These are phyloP conservation scores for Microctonus aethiopoides DNA, from an alignment of 2,888 invertebrate genomes.

Conservation along the genomic window DNA sequence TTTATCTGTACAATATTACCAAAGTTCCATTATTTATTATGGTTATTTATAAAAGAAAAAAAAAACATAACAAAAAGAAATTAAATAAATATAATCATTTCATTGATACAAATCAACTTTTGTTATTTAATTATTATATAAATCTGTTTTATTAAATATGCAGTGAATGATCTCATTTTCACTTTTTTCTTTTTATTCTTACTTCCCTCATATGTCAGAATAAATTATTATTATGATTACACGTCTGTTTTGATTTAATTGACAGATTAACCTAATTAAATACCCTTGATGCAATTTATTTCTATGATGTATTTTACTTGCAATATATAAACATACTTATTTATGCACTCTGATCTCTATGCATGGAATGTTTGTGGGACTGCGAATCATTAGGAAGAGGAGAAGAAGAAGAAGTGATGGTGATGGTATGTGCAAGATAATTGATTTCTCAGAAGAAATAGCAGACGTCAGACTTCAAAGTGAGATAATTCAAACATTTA, in stretches of 20 bases:
- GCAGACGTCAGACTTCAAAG: background rate
- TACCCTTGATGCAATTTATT: background rate
- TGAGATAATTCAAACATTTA: slow-evolving; percentile 10
- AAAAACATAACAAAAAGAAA: background rate
- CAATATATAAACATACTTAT: too few relatives aligned
- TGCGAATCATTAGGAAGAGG: background rate
- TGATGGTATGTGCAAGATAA: background rate
- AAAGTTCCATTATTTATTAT: slow-evolving; percentile 20
- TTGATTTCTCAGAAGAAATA: slow-evolving; percentile 11
- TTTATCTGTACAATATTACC: slow-evolving; percentile 22
- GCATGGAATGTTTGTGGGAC: background rate
- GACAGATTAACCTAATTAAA: background rate
- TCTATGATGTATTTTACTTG: background rate
- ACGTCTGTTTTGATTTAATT: background rate
- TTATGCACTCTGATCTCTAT: background rate
- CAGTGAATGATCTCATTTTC: background rate
- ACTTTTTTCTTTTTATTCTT: background rate
- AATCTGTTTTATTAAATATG: background rate
- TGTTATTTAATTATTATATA: background rate
- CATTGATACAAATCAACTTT: background rate
- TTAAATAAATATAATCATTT: background rate
- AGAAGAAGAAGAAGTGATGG: background rate
- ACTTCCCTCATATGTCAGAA: background rate
- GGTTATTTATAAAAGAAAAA: slow-evolving; percentile 21
- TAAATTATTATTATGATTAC: background rate